Percentiles rank a stretch among this genome's conserved stretches.
These are phyloP conservation scores for Allygus modestus DNA, from an alignment of 2,888 invertebrate genomes.

Conservation along the genomic window DNA sequence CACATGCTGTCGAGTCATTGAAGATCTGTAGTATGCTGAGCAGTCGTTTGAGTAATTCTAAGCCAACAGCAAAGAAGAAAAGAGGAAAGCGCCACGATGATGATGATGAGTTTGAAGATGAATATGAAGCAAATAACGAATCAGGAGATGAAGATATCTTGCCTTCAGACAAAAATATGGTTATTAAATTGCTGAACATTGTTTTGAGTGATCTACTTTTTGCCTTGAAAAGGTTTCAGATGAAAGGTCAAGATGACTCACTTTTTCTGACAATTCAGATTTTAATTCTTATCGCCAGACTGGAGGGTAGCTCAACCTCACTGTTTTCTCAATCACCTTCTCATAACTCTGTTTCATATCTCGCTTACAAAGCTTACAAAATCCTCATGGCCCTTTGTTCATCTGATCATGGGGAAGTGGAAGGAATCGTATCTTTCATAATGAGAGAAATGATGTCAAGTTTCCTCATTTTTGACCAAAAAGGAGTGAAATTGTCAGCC, in stretches of 20 bases:
- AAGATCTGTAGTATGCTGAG: slow-evolving; percentile 71
- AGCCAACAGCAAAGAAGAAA: slow-evolving; percentile 28
- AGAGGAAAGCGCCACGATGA: slow-evolving; percentile 59
- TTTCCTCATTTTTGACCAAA: slow-evolving; percentile 71
- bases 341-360: slow-evolving; percentile 52
- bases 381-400: slow-evolving; percentile 74
- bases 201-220: slow-evolving; percentile 73
- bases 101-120: slow-evolving; percentile 60
- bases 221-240: slow-evolving; percentile 74
- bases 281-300: slow-evolving; percentile 72
- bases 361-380: slow-evolving; percentile 73
- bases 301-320: slow-evolving; percentile 70
- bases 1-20: slow-evolving; percentile 74
- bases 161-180: slow-evolving; percentile 48
- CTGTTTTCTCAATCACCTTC: slow-evolving; percentile 55
- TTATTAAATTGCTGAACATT: slow-evolving; percentile 54
- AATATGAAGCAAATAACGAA: slow-evolving; percentile 35
- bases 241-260: slow-evolving; percentile 75
- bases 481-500: slow-evolving; percentile 64
- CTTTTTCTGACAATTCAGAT: slow-evolving; percentile 74
- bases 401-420: slow-evolving; percentile 74
- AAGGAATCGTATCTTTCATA: slow-evolving; percentile 73
- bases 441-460: slow-evolving; percentile 74
- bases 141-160: slow-evolving; percentile 30
- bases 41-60: slow-evolving; percentile 41